Evolutionary conservation across 2,888 invertebrate species (phyloP).

Genomic region (Aromia moschata): DNA sequence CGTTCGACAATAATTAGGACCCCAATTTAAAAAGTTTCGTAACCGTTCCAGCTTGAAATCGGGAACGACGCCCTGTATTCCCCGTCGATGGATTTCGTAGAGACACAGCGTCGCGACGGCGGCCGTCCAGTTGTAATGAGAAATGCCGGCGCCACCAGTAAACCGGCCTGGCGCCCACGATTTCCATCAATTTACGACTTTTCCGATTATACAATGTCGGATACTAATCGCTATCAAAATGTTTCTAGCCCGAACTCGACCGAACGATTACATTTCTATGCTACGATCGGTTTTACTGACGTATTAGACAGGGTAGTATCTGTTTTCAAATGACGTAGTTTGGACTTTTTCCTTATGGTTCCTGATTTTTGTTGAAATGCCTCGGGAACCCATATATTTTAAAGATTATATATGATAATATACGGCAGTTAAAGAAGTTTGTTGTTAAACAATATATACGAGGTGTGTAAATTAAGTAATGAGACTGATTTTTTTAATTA

Average conservation of each 20-base stretch:
- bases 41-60: too few relatives aligned
- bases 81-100: slow-evolving; percentile 49
- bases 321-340: too few relatives aligned
- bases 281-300: not conserved
- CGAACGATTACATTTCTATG: slow-evolving; percentile 1
- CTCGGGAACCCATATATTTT: too few relatives aligned
- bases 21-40: too few relatives aligned
- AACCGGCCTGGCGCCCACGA: slow-evolving; percentile 39
- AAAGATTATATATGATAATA: too few relatives aligned
- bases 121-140: slow-evolving; percentile 51
- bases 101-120: slow-evolving; percentile 57
- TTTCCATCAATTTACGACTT: slow-evolving; percentile 43
- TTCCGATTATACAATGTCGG: slow-evolving; percentile 33
- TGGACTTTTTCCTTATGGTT: too few relatives aligned
- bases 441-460: too few relatives aligned
- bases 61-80: not conserved
- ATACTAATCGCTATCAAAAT: slow-evolving; percentile 12
- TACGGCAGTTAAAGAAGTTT: too few relatives aligned
- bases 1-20: too few relatives aligned
- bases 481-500: too few relatives aligned
- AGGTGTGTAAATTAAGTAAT: too few relatives aligned
- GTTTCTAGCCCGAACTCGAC: slow-evolving; percentile 3
- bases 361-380: too few relatives aligned
- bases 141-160: slow-evolving; percentile 44
- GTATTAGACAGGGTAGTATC: not conserved